Conservation (phyloP, 2,888 invertebrate species). For the Platerodrilus igneus region DNA sequence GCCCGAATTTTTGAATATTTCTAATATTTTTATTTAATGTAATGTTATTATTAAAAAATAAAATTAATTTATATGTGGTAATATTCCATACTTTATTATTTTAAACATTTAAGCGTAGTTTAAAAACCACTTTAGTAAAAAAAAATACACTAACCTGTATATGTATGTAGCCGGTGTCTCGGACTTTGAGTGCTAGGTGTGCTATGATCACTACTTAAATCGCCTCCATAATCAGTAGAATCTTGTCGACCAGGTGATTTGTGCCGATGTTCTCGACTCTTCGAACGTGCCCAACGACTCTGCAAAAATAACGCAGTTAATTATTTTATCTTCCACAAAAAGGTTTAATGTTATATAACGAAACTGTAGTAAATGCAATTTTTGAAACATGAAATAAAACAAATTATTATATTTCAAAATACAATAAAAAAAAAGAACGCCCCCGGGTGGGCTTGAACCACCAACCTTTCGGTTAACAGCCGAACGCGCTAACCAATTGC, state of each 20-base stretch:
- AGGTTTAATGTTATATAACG: background rate
- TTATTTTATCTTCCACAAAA: background rate
- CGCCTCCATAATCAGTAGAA: conserved; percentile 71
- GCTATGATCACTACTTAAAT: conserved; percentile 71
- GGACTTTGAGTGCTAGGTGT: conserved; percentile 75
- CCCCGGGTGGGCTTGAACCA: conserved; percentile 97
- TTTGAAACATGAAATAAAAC: too few relatives aligned
- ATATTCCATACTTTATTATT: too few relatives aligned
- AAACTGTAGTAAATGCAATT: too few relatives aligned
- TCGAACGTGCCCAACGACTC: conserved; percentile 74
- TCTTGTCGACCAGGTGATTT: conserved; percentile 57
- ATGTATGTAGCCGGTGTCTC: conserved; percentile 60
- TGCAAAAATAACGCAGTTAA: conserved; percentile 38
- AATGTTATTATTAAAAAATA: too few relatives aligned
- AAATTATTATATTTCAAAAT: background rate
- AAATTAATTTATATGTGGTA: too few relatives aligned
- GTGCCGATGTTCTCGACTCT: conserved; percentile 61
- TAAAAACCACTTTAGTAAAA: background rate
- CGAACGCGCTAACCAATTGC: conserved; percentile 97
- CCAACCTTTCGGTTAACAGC: conserved; percentile 99
- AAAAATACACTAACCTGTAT: conserved; percentile 46
- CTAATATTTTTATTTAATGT: too few relatives aligned
- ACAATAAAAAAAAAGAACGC: conserved; percentile 49
- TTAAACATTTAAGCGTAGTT: too few relatives aligned
- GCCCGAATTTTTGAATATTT: too few relatives aligned